Base-by-base conservation (phyloP, 2,888 invertebrate genomes). In the Linnaemya tessellans region DNA sequence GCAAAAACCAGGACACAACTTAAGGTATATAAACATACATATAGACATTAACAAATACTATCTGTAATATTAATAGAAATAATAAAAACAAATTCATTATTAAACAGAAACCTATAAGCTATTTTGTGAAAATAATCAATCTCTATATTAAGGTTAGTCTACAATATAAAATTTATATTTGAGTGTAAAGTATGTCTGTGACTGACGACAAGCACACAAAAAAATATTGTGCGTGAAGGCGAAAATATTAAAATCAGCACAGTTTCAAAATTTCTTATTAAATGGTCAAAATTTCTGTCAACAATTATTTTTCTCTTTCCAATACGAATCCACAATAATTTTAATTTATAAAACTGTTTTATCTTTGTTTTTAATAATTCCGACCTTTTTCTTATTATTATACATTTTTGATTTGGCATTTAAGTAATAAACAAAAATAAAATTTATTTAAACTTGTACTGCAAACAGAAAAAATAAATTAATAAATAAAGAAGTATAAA, bases 71-170 rank as follows among this genome's bases (percentile, higher is more conserved):
- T 67, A 77, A 67, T 58, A 46, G 11, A 25, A 77, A 7, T 77
- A 70, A 62, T 41, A 62, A 46, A 68, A 67, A 56, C 13, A 73
- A 64, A 30, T 43, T 25, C 41, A 43, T 65, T 18, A 65, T 56
- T 30, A 73, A 73, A 56, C 38, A 9, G 4, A 20, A 43, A 54
- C 46, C n/a, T 54, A 49, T 46, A 73, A 79, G 49, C 70, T 65
- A 75, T 75, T 75, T 75, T 74, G 64, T 54, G 15, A 25, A 79
- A 60, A 22, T 25, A 74, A 67, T 68, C 51, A 74, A 67, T 68
- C 51, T 73, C 20, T 78, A 73, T 43, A 60, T 83, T 73, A 73
- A 73, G 43, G 30, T 51, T 49, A 65, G 56, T 46, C 30, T 58
- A 77, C 70, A 20, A 43, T 25, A 38, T 49, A 58, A 67, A 67